Evolutionary conservation across 2,113 vertebrate genomes (phyloP).

Genomic region (Urocynchramus pylzowi): DNA sequence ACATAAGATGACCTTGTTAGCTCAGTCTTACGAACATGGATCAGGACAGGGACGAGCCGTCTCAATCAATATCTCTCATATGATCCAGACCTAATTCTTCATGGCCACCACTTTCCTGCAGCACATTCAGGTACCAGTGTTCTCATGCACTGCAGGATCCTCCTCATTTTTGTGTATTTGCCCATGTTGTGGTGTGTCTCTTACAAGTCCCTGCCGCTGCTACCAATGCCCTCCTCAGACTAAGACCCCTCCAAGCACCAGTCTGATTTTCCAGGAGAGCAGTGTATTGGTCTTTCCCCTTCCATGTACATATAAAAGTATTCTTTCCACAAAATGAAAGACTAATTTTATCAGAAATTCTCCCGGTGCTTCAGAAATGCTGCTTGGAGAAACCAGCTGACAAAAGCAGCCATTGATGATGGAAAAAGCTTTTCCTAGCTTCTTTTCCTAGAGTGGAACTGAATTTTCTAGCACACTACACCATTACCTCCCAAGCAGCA

Average conservation of each 20-base stretch:
- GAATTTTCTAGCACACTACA: background rate
- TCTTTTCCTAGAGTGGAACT: background rate
- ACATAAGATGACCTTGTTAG: background rate
- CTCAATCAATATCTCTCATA: background rate
- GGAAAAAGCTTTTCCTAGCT: background rate
- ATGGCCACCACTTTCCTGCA: background rate
- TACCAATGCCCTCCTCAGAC: background rate
- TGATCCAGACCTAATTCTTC: background rate
- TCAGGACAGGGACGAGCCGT: background rate
- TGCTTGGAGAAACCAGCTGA: fast-evolving
- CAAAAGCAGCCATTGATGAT: background rate
- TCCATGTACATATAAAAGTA: background rate
- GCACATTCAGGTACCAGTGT: background rate
- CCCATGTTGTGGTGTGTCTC: fast-evolving
- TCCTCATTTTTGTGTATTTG: background rate
- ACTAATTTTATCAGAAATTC: background rate
- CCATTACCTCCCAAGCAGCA: background rate
- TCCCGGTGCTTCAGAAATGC: background rate
- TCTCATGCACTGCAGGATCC: fast-evolving
- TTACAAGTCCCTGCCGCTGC: background rate
- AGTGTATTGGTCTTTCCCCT: background rate
- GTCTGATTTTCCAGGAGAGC: background rate
- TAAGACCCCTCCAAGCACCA: background rate
- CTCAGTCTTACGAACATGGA: background rate
- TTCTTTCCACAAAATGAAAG: background rate